Percentiles rank a stretch among this genome's conserved stretches.
Evolutionary conservation across 2,888 invertebrate genomes (phyloP).

Genomic region (Drosophila tripunctata): DNA sequence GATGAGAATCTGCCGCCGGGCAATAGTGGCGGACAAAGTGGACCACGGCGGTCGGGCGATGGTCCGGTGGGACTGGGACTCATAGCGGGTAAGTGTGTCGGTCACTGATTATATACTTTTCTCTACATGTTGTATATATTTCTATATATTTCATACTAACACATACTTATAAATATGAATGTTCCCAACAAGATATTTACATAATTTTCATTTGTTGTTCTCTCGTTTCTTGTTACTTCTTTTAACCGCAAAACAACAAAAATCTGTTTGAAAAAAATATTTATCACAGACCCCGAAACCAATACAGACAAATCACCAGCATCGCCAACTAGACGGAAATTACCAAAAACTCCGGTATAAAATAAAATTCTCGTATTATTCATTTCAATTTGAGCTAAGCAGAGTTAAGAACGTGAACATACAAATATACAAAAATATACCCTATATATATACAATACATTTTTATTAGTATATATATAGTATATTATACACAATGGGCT

Average conservation of each 20-base stretch:
- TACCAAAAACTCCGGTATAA: constrained; percentile 99
- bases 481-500: constrained; percentile 48
- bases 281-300: constrained; percentile 89
- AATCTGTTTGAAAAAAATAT: constrained; percentile 1
- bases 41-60: constrained; percentile 84
- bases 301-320: constrained; percentile 92
- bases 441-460: constrained; percentile 15
- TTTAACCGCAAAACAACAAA: constrained; percentile 32
- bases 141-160: not conserved
- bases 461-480: constrained; percentile 19
- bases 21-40: constrained; percentile 82
- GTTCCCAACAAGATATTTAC: constrained; percentile 53
- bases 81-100: constrained; percentile 83
- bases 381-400: constrained; percentile 59
- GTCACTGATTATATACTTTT: constrained; percentile 6
- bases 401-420: constrained; percentile 45
- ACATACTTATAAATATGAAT: constrained; percentile 30
- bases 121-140: constrained; percentile 23
- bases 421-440: constrained; percentile 33
- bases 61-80: constrained; percentile 84
- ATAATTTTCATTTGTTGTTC: constrained; percentile 72
- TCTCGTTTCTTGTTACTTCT: constrained; percentile 72
- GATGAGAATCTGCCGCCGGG: constrained; percentile 88
- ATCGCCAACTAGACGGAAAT: constrained; percentile 96
- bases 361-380: constrained; percentile 85